Conservation (phyloP, 1,140 invertebrate species). For the Rhyzopertha dominica region DNA sequence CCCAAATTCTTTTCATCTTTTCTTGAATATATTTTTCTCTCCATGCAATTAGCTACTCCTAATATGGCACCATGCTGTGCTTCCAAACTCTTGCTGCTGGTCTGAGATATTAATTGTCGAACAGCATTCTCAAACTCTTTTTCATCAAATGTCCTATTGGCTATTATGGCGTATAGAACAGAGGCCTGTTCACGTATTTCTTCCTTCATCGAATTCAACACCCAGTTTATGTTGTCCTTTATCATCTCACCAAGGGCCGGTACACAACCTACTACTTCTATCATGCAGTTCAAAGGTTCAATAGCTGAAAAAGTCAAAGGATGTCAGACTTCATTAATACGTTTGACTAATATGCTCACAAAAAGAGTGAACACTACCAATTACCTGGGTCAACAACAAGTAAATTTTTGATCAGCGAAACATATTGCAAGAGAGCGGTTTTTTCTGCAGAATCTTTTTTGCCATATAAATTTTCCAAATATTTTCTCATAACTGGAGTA, state of each 20-base stretch:
- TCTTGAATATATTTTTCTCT: slow-evolving; percentile 55
- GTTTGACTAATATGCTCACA: slow-evolving; percentile 12
- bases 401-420: slow-evolving; percentile 59
- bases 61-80: slow-evolving; percentile 68
- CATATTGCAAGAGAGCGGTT: slow-evolving; percentile 57
- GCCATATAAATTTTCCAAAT: slow-evolving; percentile 49
- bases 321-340: slow-evolving; percentile 9
- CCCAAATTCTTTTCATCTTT: slow-evolving; percentile 31
- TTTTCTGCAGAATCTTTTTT: slow-evolving; percentile 46
- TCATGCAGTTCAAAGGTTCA: slow-evolving; percentile 62
- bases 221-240: slow-evolving; percentile 52
- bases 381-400: slow-evolving; percentile 57
- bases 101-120: slow-evolving; percentile 50
- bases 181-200: slow-evolving; percentile 67
- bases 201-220: slow-evolving; percentile 65
- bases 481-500: slow-evolving; percentile 56
- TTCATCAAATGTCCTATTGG: slow-evolving; percentile 47
- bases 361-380: too few species aligned
- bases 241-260: slow-evolving; percentile 43
- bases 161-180: slow-evolving; percentile 63
- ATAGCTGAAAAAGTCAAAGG: slow-evolving; percentile 47
- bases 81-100: slow-evolving; percentile 59
- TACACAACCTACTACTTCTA: slow-evolving; percentile 68
- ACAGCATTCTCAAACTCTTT: slow-evolving; percentile 54
- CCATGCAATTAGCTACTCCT: slow-evolving; percentile 62